Conservation (phyloP, 2,113 vertebrate species). For the Vulpes ferrilata region DNA sequence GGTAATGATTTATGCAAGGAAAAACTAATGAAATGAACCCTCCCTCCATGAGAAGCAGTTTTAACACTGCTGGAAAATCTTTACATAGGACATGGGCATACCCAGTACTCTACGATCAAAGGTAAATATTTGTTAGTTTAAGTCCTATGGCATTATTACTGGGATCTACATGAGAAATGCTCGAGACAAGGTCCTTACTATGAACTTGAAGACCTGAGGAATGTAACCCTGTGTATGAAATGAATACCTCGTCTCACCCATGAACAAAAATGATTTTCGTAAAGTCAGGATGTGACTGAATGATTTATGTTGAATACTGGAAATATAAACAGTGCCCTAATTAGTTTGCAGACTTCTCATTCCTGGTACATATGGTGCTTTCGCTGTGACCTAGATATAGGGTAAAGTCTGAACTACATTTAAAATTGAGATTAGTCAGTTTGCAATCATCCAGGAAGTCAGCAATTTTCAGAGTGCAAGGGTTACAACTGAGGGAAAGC, state of each 20-base stretch:
- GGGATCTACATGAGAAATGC: background rate
- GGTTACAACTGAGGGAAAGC: background rate
- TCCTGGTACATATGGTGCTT: background rate
- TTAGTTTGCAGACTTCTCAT: background rate
- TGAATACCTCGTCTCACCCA: background rate
- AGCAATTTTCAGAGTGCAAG: background rate
- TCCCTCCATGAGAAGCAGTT: background rate
- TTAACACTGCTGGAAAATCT: slow-evolving; percentile 36
- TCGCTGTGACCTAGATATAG: background rate
- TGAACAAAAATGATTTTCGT: slow-evolving; percentile 14
- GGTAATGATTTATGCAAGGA: background rate
- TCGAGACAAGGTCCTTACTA: background rate
- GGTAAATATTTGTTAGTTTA: background rate
- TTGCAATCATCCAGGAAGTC: background rate
- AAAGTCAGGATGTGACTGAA: slow-evolving; percentile 27
- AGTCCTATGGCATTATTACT: background rate
- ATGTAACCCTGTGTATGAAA: background rate
- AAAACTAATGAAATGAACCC: background rate
- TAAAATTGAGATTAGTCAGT: slow-evolving; percentile 26
- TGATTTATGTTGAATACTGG: slow-evolving; percentile 45
- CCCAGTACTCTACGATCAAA: background rate
- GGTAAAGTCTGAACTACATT: slow-evolving; percentile 1
- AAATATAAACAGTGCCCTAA: slow-evolving; percentile 48
- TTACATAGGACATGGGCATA: background rate
- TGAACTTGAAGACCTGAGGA: background rate